Conservation (phyloP, 2,888 invertebrate genomes). For the Drosophila infuscata region DNA sequence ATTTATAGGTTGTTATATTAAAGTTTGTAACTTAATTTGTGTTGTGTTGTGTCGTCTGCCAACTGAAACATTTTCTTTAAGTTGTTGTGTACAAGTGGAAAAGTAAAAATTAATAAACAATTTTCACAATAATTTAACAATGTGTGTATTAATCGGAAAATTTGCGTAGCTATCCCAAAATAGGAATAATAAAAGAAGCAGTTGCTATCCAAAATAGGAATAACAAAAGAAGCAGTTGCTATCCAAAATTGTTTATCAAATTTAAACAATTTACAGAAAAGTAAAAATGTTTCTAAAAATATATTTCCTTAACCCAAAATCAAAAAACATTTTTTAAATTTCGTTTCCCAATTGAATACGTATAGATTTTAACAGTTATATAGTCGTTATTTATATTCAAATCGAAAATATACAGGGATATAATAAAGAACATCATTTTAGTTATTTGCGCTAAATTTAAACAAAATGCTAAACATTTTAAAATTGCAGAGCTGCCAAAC, state of each 20-base stretch:
- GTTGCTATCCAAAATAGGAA: not conserved
- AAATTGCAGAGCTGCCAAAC: conserved; percentile 21
- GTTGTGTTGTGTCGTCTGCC: conserved; percentile 57
- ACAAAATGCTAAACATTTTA: conserved; percentile 15
- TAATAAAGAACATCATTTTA: conserved; percentile 63
- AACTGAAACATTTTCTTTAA: conserved; percentile 33
- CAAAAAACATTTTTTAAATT: not conserved
- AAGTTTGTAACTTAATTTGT: conserved; percentile 65
- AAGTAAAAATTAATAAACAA: conserved; percentile 47
- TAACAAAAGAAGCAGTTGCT: not conserved
- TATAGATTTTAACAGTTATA: conserved; percentile 52
- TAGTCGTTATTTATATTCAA: conserved; percentile 63
- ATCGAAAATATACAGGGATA: conserved; percentile 64
- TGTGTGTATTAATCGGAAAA: not conserved
- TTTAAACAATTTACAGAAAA: not conserved
- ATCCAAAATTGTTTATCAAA: no score
- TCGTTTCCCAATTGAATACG: conserved; percentile 7
- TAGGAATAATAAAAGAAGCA: not conserved
- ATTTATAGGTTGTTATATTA: conserved; percentile 78
- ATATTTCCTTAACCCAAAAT: not conserved
- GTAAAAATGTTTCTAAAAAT: not conserved
- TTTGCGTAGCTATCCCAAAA: not conserved
- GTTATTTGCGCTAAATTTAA: conserved; percentile 25
- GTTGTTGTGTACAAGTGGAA: conserved; percentile 35
- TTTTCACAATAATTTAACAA: conserved; percentile 41